These are phyloP conservation scores for Tridacna gigas DNA, from an alignment of 2,888 invertebrate genomes.

Conservation along the genomic window DNA sequence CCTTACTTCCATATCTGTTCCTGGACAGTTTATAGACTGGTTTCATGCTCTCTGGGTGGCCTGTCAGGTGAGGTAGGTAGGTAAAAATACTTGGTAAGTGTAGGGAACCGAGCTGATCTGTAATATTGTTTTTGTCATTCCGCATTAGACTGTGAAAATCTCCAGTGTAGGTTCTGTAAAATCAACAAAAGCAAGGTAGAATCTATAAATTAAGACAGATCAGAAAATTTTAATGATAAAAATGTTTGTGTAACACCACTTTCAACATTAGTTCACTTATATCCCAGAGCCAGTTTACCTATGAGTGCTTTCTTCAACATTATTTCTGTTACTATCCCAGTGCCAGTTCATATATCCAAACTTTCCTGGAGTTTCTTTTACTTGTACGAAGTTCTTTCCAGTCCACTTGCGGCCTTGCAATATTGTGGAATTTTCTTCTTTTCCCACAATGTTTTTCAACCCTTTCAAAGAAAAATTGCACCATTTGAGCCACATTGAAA, in stretches of 20 bases:
- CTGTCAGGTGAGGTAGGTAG: slow-evolving; percentile 94
- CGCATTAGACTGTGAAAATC: slow-evolving; percentile 47
- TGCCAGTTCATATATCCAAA: too few relatives aligned
- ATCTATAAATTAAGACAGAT: too few relatives aligned
- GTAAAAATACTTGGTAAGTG: slow-evolving; percentile 93
- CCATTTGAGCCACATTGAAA: too few relatives aligned
- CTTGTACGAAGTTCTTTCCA: too few relatives aligned
- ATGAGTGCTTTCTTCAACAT: neutral
- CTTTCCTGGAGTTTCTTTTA: too few relatives aligned
- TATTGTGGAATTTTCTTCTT: too few relatives aligned
- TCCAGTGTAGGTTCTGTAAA: slow-evolving; percentile 34
- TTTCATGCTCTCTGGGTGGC: slow-evolving; percentile 90
- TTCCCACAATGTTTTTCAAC: too few relatives aligned
- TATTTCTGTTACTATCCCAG: neutral
- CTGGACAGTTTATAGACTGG: slow-evolving; percentile 92
- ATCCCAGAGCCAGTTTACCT: neutral
- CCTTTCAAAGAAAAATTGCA: too few relatives aligned
- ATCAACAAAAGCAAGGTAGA: neutral
- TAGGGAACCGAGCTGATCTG: slow-evolving; percentile 82
- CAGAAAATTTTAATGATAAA: too few relatives aligned
- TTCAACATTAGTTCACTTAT: too few relatives aligned
- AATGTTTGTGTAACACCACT: too few relatives aligned
- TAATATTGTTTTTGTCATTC: slow-evolving; percentile 51
- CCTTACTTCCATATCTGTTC: slow-evolving; percentile 88
- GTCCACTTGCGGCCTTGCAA: too few relatives aligned